Base-by-base conservation (phyloP, 2,113 vertebrate species). In the Campylorhamphus procurvoides region DNA sequence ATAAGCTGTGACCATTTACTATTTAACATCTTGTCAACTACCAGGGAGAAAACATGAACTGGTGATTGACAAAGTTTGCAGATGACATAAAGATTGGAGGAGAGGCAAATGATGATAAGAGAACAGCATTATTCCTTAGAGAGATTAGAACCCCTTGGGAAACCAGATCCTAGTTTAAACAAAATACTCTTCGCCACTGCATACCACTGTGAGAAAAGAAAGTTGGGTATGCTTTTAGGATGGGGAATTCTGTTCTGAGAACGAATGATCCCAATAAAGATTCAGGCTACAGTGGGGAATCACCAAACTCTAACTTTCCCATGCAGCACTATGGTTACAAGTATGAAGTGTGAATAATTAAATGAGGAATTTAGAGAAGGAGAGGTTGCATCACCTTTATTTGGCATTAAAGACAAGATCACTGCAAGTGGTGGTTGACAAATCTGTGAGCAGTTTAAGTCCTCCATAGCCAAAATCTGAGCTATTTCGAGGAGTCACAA, bases 11-110 rank as follows among this genome's bases (percentile, higher is more conserved):
- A 75, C 56, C 64, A 76, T 93, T 93, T 83, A 56, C 79, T 94
- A 18, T 94, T 95, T 94, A 94, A 56, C 62, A 63, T 78, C 74
- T 96, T 94, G 91, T 92, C 90, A 88, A 27, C 64, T 85, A 56
- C 55, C 7, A 9, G n/a, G 47, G 53, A 94, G 72, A 95, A 88
- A 86, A 81, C 64, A 33, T 19, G 35, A 84, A 88, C 39, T 37
- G 24, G 13, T 90, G 87, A 96, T 90, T 96, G 93, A 93, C 83
- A 93, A 96, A 97, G 60, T 93, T 90, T 87, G 49, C 52, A 87
- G 90, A 96, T 90, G 89, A 93, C 80, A 87, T 22, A 39, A 81
- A 95, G 90, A 95, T 64, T 89, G 73, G 64, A 82, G 23, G 37
- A 90, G 75, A 88, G 52, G 35, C 80, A 94, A 93, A 92, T 24